Evolutionary conservation across 2,888 invertebrate species (phyloP).

Genomic region (Prionchulus punctatus): DNA sequence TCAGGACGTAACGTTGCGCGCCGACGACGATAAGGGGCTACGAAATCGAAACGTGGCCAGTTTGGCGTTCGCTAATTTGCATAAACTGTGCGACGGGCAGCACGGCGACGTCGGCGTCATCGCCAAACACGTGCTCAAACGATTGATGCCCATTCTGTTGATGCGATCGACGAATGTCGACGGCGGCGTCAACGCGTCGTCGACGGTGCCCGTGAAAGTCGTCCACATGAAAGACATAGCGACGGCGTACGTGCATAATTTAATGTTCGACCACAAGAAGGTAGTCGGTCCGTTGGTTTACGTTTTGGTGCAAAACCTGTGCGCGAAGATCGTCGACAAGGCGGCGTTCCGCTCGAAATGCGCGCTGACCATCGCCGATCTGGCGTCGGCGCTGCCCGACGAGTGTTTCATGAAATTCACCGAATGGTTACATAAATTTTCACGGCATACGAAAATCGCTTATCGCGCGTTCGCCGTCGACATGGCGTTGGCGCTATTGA

Average conservation of each 20-base stretch:
- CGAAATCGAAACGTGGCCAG: neutral
- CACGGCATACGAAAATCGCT: neutral
- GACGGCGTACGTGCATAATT: neutral
- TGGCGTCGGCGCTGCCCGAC: neutral
- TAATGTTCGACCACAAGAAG: neutral
- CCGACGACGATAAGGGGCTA: neutral
- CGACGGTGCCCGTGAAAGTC: neutral
- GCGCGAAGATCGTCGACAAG: neutral
- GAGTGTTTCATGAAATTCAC: neutral
- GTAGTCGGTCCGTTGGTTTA: neutral
- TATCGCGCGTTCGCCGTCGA: neutral
- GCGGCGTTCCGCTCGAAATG: neutral
- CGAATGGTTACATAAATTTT: neutral
- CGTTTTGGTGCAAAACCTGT: neutral
- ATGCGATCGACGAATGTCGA: neutral
- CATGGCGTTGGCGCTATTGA: neutral
- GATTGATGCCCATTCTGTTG: neutral
- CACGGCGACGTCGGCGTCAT: neutral
- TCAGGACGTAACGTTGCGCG: neutral
- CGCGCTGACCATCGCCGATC: neutral
- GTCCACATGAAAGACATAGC: neutral
- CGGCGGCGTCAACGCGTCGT: neutral
- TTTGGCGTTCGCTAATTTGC: neutral
- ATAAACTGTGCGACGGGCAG: neutral
- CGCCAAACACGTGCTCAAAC: neutral